A percentile compares a stretch with the other conserved stretches of the same genome.
phyloP scores from a whole-genome alignment of 2,797 vertebrate species.

The Ciconia nigra region DNA sequence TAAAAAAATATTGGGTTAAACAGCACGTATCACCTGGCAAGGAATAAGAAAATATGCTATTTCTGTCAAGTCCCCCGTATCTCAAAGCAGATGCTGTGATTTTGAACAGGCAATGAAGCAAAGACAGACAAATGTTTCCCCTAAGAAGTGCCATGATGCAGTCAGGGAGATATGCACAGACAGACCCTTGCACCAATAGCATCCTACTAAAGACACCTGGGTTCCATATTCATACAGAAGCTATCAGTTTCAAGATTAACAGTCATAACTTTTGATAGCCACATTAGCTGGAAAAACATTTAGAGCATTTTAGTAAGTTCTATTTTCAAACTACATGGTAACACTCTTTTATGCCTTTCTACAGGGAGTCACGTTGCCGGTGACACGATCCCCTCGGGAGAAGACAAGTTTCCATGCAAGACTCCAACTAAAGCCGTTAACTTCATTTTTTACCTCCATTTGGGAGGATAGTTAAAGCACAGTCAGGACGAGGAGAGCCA shows the following conservation, averaged over 20 bases:
- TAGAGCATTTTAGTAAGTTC: neutral
- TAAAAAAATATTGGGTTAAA: neutral
- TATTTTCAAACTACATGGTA: neutral
- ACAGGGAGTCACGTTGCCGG: neutral
- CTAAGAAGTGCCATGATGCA: neutral
- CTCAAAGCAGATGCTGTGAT: neutral
- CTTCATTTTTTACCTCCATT: neutral
- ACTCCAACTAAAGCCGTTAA: neutral
- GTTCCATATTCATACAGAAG: neutral
- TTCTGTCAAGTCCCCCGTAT: neutral
- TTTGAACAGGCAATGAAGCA: neutral
- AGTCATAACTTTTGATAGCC: neutral
- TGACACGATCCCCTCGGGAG: neutral
- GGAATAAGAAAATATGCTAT: neutral
- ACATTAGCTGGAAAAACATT: neutral
- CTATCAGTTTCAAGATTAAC: neutral
- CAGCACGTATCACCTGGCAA: neutral
- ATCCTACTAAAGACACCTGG: neutral
- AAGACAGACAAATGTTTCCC: neutral
- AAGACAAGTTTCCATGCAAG: neutral
- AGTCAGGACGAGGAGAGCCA: neutral
- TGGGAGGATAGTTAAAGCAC: neutral
- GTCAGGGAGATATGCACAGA: neutral
- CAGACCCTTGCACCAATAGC: neutral
- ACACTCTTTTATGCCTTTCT: neutral